A percentile compares a stretch with the other conserved stretches of the same genome.
phyloP scores from a whole-genome alignment of 1,140 invertebrate genomes.

The Sesamia nonagrioides region DNA sequence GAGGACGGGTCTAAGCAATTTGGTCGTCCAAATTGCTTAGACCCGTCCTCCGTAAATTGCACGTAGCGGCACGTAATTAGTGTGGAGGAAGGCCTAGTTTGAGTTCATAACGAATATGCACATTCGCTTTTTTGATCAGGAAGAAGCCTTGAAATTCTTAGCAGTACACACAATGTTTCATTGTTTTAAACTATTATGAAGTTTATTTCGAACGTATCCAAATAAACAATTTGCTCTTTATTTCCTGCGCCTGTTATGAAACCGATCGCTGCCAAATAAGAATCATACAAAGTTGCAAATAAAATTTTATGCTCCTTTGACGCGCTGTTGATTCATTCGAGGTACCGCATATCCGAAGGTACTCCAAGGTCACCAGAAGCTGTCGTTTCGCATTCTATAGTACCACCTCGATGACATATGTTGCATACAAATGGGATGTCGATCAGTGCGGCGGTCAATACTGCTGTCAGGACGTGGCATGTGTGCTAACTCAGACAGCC shows the following conservation, averaged over 20 bases:
- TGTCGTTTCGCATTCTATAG: background rate
- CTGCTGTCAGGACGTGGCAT: background rate
- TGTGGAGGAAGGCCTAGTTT: too few species aligned
- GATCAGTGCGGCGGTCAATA: constrained; percentile 1
- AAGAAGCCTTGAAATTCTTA: background rate
- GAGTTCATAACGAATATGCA: background rate
- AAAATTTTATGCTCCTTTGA: constrained; percentile 21
- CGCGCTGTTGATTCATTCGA: constrained; percentile 16
- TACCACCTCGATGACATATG: background rate
- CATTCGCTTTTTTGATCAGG: background rate
- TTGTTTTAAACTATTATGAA: constrained; percentile 37
- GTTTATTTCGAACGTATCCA: constrained; percentile 30
- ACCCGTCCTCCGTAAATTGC: too few species aligned
- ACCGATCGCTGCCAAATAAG: constrained; percentile 35
- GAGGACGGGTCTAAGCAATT: too few species aligned
- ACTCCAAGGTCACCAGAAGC: constrained; percentile 46
- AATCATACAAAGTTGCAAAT: constrained; percentile 37
- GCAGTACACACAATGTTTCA: constrained; percentile 9
- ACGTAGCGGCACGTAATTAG: too few species aligned
- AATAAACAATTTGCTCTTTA: constrained; percentile 29
- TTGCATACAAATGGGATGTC: constrained; percentile 1
- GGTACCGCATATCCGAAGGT: background rate
- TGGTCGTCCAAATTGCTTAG: too few species aligned
- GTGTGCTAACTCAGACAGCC: too few species aligned
- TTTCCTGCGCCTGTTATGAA: constrained; percentile 44